phyloP scores from a whole-genome alignment of 1,140 invertebrate genomes.

The Halyomorpha halys region DNA sequence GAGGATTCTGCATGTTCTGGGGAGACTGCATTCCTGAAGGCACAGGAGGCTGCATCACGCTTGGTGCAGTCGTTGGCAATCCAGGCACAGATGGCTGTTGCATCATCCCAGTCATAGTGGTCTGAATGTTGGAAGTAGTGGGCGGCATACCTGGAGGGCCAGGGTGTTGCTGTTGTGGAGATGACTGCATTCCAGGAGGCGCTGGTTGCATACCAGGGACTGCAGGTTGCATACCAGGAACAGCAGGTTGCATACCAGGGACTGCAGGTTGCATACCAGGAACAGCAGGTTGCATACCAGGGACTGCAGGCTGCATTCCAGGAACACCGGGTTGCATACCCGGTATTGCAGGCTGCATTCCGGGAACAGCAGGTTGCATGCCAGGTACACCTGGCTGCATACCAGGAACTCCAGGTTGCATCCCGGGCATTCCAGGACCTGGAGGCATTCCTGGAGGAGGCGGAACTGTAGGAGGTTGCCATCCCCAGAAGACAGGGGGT shows the following conservation, averaged over 20 bases:
- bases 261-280: conserved; percentile 36
- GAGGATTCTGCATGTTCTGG: conserved; percentile 20
- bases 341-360: conserved; percentile 39
- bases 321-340: conserved; percentile 35
- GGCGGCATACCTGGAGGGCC: conserved; percentile 33
- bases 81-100: conserved; percentile 27
- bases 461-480: conserved; percentile 33
- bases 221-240: conserved; percentile 36
- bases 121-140: conserved; percentile 35
- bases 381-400: conserved; percentile 17
- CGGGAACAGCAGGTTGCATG: conserved; percentile 34
- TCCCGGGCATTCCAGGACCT: conserved; percentile 21
- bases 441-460: conserved; percentile 34
- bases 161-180: conserved; percentile 27
- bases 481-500: conserved; percentile 17
- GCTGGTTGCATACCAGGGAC: conserved; percentile 33
- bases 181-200: conserved; percentile 26
- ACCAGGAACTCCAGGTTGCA: conserved; percentile 1
- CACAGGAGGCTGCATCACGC: conserved; percentile 42
- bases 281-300: conserved; percentile 40
- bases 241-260: no score
- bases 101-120: conserved; percentile 42
- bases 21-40: conserved; percentile 34
- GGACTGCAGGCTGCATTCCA: conserved; percentile 38
- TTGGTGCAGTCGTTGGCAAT: no score